A percentile compares a stretch with the other conserved stretches of the same genome.
Conservation (phyloP, 2,888 invertebrate species). For the Leucozona laternaria region DNA sequence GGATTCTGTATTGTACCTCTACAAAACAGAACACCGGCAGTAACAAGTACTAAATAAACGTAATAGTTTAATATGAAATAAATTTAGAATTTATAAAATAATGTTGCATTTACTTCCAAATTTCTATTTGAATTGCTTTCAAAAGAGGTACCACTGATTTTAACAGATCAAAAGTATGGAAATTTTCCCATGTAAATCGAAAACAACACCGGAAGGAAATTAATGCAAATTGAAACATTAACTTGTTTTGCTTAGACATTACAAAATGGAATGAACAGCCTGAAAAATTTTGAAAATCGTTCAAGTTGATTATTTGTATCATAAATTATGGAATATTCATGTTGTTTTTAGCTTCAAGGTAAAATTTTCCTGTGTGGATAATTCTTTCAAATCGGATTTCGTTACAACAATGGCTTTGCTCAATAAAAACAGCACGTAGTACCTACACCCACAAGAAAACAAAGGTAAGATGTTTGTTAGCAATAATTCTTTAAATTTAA, state of each 20-base stretch:
- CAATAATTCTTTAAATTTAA: too few relatives aligned
- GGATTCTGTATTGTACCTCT: too few relatives aligned
- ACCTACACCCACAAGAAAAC: too few relatives aligned
- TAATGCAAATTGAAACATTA: conserved; percentile 31
- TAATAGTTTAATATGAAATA: too few relatives aligned
- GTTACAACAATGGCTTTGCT: neutral
- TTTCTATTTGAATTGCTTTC: neutral
- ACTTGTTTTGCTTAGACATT: conserved; percentile 7
- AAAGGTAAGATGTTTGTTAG: too few relatives aligned
- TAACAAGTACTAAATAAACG: too few relatives aligned
- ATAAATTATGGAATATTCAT: conserved; percentile 42
- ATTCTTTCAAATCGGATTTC: conserved; percentile 33
- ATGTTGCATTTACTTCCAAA: neutral
- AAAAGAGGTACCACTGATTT: neutral
- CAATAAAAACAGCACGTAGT: neutral
- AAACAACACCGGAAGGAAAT: conserved; percentile 27
- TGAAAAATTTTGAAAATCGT: conserved; percentile 35
- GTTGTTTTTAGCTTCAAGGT: conserved; percentile 32
- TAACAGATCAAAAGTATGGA: neutral
- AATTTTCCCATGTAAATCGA: neutral
- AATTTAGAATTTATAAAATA: too few relatives aligned
- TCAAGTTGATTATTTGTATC: conserved; percentile 42
- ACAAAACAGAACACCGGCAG: too few relatives aligned
- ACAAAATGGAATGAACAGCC: conserved; percentile 42
- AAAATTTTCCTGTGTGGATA: conserved; percentile 16